These are phyloP conservation scores for Nothocercus julius DNA, from an alignment of 2,113 vertebrate species.

Conservation along the genomic window DNA sequence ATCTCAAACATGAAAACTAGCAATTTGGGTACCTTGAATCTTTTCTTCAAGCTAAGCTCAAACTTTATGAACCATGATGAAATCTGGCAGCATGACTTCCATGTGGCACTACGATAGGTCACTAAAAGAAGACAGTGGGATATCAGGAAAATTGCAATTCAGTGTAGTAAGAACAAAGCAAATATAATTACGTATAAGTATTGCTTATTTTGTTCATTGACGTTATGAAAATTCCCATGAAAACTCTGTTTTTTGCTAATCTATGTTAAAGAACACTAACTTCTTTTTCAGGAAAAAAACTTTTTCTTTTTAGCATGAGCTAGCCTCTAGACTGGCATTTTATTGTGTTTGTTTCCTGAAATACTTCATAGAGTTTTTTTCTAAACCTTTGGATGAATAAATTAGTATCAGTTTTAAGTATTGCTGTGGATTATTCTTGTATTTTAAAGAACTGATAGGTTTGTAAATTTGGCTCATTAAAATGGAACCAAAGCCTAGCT, in stretches of 20 bases:
- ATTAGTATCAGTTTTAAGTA: not conserved
- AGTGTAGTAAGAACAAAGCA: not conserved
- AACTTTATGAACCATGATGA: rapidly evolving
- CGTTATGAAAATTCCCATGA: not conserved
- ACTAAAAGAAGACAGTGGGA: not conserved
- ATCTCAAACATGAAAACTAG: not conserved
- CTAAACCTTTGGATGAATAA: not conserved
- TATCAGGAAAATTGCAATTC: not conserved
- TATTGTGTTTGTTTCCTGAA: not conserved
- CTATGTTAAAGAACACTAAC: not conserved
- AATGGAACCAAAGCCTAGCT: not conserved
- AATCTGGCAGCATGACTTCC: not conserved
- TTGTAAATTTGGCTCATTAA: not conserved
- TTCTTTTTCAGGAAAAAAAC: not conserved
- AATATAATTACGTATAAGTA: not conserved
- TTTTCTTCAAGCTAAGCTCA: not conserved
- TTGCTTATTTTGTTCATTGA: not conserved
- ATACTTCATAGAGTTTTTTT: not conserved
- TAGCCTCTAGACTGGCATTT: not conserved
- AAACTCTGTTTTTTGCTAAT: not conserved
- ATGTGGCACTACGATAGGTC: not conserved
- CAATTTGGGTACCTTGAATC: not conserved
- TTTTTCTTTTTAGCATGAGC: not conserved
- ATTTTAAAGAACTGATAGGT: not conserved
- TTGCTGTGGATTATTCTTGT: not conserved